Evolutionary conservation across 2,797 vertebrate species (phyloP), one percentile per base, ranked within the genome.

Genomic region (Thunnus albacares): DNA sequence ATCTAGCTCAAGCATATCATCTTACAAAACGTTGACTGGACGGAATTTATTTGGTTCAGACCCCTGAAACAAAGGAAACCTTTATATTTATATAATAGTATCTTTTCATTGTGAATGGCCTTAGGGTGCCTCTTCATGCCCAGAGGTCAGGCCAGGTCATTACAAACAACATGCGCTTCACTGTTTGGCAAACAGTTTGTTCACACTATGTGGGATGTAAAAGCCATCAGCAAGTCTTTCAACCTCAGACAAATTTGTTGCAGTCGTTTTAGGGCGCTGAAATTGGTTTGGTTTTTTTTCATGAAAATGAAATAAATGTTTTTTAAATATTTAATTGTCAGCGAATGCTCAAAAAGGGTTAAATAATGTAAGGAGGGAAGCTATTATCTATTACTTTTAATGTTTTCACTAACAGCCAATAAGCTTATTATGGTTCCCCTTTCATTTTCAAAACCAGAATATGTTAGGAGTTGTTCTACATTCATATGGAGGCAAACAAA

Each of bases 31-130:
- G 17, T 38, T 60, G 56, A 63, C 26, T 30, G 0, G 53, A 64
- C 30, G 17, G 6, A 76, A 69, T 60, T 60, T 0, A 64, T 70
- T 73, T n/a, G 2, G 57, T 77, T 80, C 49, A 62, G 53, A 47
- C 35, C 60, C 8, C 9, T n/a, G 6, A 68, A 57, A 74, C 47
- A 82, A 77, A 80, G 61, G n/a, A 63, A 55, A 71, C 70, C 6
- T 71, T 83, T 41, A 13, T 56, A 28, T 57, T 65, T 59, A 35
- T n/a, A 11, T 33, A 53, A 63, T 35, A 1, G 5, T 13, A 20
- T 33, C 24, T 57, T 24, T 57, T 56, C 26, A 59, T 24, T 33
- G 38, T 22, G 47, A 57, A 59, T 10, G 6, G 6, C 28, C 58
- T 60, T 33, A 7, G 41, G 57, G 41, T 18, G 26, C 30, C 22